These are phyloP conservation scores for Eunapius fragilis DNA, from an alignment of 37 sponge, comb jelly and placozoan genomes.

Conservation along the genomic window DNA sequence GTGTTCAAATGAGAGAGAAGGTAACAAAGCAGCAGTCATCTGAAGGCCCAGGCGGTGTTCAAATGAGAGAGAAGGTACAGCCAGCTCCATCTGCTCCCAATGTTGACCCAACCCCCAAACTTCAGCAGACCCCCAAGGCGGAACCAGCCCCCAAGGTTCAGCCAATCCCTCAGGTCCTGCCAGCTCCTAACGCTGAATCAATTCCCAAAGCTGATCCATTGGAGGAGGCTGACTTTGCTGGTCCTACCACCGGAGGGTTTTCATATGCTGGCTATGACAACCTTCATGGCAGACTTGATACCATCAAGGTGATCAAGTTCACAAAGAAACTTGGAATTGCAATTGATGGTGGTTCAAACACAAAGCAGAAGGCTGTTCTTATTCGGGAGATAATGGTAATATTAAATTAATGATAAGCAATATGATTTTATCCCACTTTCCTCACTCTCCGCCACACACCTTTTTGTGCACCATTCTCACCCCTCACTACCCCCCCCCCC, in stretches of 20 bases:
- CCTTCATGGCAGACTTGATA: slow-evolving; percentile 66
- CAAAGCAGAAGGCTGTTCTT: slow-evolving; percentile 79
- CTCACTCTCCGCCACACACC: not conserved
- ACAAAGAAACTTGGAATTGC: slow-evolving; percentile 84
- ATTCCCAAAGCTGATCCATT: too few relatives aligned
- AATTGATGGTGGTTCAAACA: slow-evolving; percentile 85
- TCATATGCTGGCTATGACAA: slow-evolving; percentile 66
- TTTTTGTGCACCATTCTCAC: too few relatives aligned
- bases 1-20: too few relatives aligned
- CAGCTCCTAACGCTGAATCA: too few relatives aligned
- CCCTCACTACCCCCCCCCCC: too few relatives aligned
- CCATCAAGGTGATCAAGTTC: slow-evolving; percentile 67
- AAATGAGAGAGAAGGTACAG: not conserved
- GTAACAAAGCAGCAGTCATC: too few relatives aligned
- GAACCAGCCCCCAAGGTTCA: not conserved
- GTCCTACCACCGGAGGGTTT: not conserved
- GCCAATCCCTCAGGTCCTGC: not conserved
- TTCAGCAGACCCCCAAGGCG: not conserved
- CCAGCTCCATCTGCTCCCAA: too few relatives aligned
- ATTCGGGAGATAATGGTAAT: slow-evolving; percentile 79
- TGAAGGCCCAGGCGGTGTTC: too few relatives aligned
- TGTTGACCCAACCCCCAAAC: too few relatives aligned
- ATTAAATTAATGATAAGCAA: not conserved
- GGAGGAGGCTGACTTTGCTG: not conserved
- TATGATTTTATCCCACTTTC: not conserved